Percentiles rank a stretch among this genome's conserved stretches.
Conservation (phyloP, 64 coral and sea anemone species). For the Catalaphyllia jardinei region DNA sequence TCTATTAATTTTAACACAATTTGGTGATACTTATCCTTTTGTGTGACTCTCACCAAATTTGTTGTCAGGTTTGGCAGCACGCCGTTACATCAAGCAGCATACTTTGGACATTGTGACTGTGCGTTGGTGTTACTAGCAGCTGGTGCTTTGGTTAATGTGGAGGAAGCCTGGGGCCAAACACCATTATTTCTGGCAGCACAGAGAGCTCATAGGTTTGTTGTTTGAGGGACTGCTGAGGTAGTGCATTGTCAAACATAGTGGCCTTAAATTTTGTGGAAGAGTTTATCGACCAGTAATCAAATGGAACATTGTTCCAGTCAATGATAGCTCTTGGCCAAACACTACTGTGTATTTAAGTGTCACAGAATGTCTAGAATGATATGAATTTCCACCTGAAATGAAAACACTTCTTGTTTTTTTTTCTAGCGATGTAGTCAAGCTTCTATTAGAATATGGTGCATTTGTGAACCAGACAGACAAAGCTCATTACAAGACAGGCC, state of each 20-base stretch:
- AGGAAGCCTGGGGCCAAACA: constrained; percentile 97
- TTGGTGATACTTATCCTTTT: too few relatives aligned
- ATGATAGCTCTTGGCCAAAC: too few relatives aligned
- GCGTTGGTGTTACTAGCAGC: constrained; percentile 66
- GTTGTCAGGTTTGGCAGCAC: constrained; percentile 93
- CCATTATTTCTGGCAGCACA: constrained; percentile 92
- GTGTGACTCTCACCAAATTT: not conserved
- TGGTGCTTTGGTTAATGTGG: constrained; percentile 88
- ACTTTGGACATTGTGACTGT: constrained; percentile 93
- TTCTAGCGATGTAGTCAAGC: constrained; percentile 69
- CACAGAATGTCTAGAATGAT: too few relatives aligned
- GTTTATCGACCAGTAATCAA: too few relatives aligned
- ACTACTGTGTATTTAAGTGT: too few relatives aligned
- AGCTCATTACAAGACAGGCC: constrained; percentile 84
- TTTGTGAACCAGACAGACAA: constrained; percentile 80
- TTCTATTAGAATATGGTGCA: constrained; percentile 80
- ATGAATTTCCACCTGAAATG: not conserved
- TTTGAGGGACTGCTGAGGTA: not conserved
- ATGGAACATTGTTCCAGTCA: too few relatives aligned
- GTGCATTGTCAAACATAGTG: too few relatives aligned
- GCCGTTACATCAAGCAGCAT: constrained; percentile 94
- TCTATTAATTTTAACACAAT: not conserved
- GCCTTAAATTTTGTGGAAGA: too few relatives aligned
- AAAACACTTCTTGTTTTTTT: constrained; percentile 20
- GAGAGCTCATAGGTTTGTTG: constrained; percentile 81